Conservation (phyloP, 2,113 vertebrate species). For the Glaucidium brasilianum region DNA sequence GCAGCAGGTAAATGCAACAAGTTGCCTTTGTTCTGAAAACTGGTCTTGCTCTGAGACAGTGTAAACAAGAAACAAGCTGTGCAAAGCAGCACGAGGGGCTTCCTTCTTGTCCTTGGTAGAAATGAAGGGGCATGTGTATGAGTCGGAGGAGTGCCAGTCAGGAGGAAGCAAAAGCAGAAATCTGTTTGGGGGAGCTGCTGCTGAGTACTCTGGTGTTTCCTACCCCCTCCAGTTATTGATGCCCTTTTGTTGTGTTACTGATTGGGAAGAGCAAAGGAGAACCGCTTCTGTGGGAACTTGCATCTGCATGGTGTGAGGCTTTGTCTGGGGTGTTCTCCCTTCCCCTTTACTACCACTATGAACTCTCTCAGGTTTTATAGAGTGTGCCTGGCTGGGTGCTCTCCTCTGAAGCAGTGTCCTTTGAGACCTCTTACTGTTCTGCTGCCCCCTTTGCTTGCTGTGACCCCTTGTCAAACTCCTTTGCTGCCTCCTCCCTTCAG, state of each 20-base stretch:
- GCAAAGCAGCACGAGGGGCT: background rate
- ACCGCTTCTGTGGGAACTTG: background rate
- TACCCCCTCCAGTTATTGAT: background rate
- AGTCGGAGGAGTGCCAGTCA: background rate
- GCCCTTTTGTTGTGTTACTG: background rate
- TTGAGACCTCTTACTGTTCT: background rate
- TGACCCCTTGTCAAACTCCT: background rate
- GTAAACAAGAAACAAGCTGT: background rate
- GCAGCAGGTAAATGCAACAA: background rate
- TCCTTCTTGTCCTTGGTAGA: background rate
- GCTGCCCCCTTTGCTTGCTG: background rate
- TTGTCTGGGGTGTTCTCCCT: background rate
- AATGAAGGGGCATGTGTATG: fast-evolving
- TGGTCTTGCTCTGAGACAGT: background rate
- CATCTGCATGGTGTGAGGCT: background rate
- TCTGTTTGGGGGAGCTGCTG: background rate
- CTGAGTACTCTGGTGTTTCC: background rate
- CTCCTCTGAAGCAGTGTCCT: background rate
- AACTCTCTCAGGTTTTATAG: background rate
- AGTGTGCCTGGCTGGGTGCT: background rate
- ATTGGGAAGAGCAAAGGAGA: background rate
- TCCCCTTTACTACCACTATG: background rate
- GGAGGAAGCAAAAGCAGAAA: background rate
- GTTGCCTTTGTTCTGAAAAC: background rate
- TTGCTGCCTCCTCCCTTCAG: background rate